Evolutionary conservation across 2,888 invertebrate species (phyloP).

Genomic region (Gari tellinella): DNA sequence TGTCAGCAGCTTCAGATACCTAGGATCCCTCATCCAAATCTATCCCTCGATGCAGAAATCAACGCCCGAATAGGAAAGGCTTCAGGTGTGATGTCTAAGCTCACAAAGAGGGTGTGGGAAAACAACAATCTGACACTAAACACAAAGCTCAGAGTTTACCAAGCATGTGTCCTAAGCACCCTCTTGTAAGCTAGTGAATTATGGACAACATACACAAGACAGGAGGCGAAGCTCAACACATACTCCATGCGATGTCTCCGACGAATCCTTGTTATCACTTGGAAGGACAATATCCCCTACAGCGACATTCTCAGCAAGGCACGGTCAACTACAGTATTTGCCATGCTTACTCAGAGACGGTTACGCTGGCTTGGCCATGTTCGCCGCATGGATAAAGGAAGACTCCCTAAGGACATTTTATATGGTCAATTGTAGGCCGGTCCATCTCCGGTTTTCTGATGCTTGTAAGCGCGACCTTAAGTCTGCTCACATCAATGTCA

Average conservation of each 20-base stretch:
- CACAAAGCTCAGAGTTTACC: constrained; percentile 12
- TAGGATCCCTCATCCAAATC: constrained; percentile 5
- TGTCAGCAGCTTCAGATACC: too few species aligned
- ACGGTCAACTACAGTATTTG: too few species aligned
- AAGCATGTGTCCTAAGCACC: too few species aligned
- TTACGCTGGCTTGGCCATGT: not conserved
- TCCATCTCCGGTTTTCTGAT: too few species aligned
- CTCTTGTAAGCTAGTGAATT: too few species aligned
- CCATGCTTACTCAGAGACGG: not conserved
- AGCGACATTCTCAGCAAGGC: not conserved
- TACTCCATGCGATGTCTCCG: constrained; percentile 8
- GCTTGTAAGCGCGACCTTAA: too few species aligned
- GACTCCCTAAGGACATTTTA: too few species aligned
- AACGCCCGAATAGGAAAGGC: constrained; percentile 33
- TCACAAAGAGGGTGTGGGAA: too few species aligned
- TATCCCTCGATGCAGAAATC: constrained; percentile 19
- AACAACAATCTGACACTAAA: not conserved
- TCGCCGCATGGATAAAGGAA: not conserved
- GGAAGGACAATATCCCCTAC: not conserved
- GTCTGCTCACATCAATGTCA: too few species aligned
- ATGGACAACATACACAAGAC: too few species aligned
- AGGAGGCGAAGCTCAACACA: too few species aligned
- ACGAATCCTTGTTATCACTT: not conserved
- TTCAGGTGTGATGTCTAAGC: constrained; percentile 8
- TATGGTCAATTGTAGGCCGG: too few species aligned